Percentiles rank a stretch among this genome's conserved stretches.
phyloP scores from a whole-genome alignment of 2,797 vertebrate species.

The Diglossa cyanea region DNA sequence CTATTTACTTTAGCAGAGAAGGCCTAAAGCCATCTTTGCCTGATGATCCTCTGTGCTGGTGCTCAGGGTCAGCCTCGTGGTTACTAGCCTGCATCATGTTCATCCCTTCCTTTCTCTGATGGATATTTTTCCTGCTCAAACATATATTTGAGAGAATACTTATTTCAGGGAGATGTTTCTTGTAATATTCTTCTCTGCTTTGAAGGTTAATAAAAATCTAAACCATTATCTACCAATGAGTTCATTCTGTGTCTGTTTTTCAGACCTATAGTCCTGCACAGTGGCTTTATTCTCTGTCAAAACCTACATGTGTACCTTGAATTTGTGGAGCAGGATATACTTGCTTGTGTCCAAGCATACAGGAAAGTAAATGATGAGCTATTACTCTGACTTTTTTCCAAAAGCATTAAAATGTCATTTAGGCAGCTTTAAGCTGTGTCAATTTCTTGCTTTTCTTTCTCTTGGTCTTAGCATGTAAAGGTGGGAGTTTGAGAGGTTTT shows the following conservation, averaged over 20 bases:
- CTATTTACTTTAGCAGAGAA: not conserved
- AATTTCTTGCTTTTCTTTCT: not conserved
- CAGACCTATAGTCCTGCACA: not conserved
- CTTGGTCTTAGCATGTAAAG: not conserved
- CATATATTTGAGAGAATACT: not conserved
- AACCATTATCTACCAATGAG: not conserved
- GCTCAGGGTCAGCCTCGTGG: not conserved
- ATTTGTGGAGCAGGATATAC: not conserved
- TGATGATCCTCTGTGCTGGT: accelerated
- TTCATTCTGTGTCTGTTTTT: not conserved
- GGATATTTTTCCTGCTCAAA: not conserved
- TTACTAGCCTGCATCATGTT: not conserved
- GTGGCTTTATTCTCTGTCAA: not conserved
- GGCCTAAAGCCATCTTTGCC: not conserved
- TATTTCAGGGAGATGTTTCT: not conserved
- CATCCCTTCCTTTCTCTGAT: not conserved
- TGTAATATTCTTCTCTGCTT: not conserved
- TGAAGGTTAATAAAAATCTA: not conserved
- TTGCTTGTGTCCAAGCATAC: not conserved
- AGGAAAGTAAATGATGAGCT: not conserved
- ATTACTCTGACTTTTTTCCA: not conserved
- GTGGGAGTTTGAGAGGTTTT: not conserved
- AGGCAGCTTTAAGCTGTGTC: not conserved
- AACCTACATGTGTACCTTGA: not conserved
- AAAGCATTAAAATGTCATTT: not conserved